Conservation (phyloP, 2,113 vertebrate genomes). For the Rhinichthys klamathensis region DNA sequence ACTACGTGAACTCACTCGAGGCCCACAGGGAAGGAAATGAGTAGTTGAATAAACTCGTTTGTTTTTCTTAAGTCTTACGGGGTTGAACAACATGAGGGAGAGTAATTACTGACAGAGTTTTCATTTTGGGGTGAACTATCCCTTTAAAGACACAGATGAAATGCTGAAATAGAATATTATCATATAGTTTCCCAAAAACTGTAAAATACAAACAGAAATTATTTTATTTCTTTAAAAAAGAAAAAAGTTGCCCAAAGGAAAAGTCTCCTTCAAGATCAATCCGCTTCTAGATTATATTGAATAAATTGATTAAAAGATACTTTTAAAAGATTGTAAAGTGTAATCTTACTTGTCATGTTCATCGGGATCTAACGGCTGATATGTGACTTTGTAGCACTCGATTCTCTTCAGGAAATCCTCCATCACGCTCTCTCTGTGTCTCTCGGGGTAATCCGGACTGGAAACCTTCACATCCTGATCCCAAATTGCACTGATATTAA, state of each 20-base stretch:
- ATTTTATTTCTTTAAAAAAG: not conserved
- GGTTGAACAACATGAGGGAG: too few species aligned
- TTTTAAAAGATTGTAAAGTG: too few species aligned
- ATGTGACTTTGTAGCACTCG: slow-evolving; percentile 96
- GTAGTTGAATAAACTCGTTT: too few species aligned
- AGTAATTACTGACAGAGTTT: too few species aligned
- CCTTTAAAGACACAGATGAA: not conserved
- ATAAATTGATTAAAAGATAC: not conserved
- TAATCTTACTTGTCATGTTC: slow-evolving; percentile 86
- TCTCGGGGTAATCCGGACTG: slow-evolving; percentile 93
- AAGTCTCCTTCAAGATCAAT: not conserved
- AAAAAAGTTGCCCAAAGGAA: not conserved
- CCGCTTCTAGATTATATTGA: not conserved
- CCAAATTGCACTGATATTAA: not conserved
- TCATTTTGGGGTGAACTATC: too few species aligned
- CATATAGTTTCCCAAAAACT: not conserved
- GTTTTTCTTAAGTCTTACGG: too few species aligned
- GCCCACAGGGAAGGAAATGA: too few species aligned
- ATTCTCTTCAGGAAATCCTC: slow-evolving; percentile 97
- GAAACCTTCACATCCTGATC: slow-evolving; percentile 95
- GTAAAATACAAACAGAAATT: not conserved
- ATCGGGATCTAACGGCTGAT: slow-evolving; percentile 91
- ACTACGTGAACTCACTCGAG: too few species aligned
- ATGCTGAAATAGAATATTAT: not conserved
- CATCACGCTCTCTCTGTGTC: slow-evolving; percentile 91